phyloP scores from a whole-genome alignment of 35 echinoderm and acorn worm genomes.

The Hemicentrotus pulcherrimus region DNA sequence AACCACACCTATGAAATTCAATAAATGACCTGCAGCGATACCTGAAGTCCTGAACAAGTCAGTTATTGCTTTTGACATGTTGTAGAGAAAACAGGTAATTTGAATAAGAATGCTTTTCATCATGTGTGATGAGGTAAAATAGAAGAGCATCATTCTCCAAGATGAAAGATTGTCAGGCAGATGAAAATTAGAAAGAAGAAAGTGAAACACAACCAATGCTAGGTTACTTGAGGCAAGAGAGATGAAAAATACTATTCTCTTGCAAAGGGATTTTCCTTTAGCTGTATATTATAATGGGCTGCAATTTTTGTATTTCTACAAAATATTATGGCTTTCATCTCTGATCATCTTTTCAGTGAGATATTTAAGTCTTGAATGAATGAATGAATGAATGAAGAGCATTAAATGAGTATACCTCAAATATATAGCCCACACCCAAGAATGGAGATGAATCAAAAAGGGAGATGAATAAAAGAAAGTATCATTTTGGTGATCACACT shows the following conservation, averaged over 20 bases:
- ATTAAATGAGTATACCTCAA: not conserved
- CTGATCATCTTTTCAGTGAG: no score
- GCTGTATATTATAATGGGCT: no score
- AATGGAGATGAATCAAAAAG: not conserved
- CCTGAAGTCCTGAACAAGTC: not conserved
- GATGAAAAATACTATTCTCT: no score
- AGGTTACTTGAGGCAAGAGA: no score
- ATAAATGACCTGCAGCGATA: constrained; percentile 12
- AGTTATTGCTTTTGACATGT: not conserved
- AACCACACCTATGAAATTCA: not conserved
- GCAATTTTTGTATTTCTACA: no score
- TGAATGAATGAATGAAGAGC: not conserved
- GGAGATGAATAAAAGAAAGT: not conserved
- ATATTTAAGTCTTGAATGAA: not conserved
- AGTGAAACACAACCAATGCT: no score
- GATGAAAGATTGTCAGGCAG: not conserved
- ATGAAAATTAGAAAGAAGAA: no score
- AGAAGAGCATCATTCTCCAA: not conserved
- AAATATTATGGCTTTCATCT: no score
- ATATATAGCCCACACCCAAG: not conserved
- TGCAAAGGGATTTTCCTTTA: no score
- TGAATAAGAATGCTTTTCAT: not conserved
- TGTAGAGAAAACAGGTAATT: not conserved
- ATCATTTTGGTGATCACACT: not conserved
- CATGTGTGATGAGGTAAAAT: not conserved